Conservation (phyloP, 1,140 invertebrate genomes). For the Heliconius congener region DNA sequence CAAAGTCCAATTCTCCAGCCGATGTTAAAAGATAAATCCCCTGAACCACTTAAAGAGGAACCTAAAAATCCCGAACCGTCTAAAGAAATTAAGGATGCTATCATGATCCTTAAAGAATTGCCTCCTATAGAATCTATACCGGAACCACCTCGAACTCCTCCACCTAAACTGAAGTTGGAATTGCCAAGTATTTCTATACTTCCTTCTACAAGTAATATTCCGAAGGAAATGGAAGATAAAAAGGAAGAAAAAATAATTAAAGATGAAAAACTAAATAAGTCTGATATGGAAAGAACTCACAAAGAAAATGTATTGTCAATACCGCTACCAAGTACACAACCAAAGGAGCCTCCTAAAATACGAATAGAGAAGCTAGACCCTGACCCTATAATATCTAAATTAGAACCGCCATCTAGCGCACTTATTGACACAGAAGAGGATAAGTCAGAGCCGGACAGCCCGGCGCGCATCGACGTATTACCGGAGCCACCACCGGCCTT, state of each 20-base stretch:
- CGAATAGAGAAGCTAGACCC: slow-evolving; percentile 60
- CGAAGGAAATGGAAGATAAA: slow-evolving; percentile 39
- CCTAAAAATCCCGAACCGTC: slow-evolving; percentile 36
- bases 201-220: slow-evolving; percentile 30
- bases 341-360: slow-evolving; percentile 60
- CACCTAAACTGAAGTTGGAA: slow-evolving; percentile 55
- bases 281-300: slow-evolving; percentile 41
- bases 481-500: slow-evolving; percentile 77
- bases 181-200: slow-evolving; percentile 16
- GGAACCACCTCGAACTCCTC: slow-evolving; percentile 59
- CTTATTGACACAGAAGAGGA: slow-evolving; percentile 80
- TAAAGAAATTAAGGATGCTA: slow-evolving; percentile 47
- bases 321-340: slow-evolving; percentile 54
- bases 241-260: slow-evolving; percentile 42
- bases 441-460: slow-evolving; percentile 82
- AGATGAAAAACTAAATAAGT: slow-evolving; percentile 37
- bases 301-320: slow-evolving; percentile 49
- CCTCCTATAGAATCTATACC: slow-evolving; percentile 49
- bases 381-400: slow-evolving; percentile 52
- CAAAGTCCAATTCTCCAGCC: slow-evolving; percentile 41
- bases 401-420: slow-evolving; percentile 74
- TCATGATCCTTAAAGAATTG: slow-evolving; percentile 47
- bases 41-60: slow-evolving; percentile 51
- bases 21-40: slow-evolving; percentile 48
- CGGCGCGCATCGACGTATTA: slow-evolving; percentile 71